A percentile compares a stretch with the other conserved stretches of the same genome.
phyloP scores from a whole-genome alignment of 2,797 vertebrate genomes.

The Arnoldichthys spilopterus region DNA sequence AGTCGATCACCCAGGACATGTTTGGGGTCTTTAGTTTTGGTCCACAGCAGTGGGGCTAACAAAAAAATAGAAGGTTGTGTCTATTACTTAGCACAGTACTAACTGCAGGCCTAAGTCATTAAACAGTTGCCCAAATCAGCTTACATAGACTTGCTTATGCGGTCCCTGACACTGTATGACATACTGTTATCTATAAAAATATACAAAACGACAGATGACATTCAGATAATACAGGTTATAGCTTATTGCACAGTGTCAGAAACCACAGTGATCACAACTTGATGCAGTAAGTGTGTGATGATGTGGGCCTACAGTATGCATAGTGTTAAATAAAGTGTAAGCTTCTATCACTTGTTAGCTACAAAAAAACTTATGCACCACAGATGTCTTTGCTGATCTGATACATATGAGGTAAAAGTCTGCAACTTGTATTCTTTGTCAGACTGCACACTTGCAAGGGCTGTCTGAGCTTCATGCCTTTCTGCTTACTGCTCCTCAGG shows the following conservation, averaged over 20 bases:
- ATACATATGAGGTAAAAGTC: too few species aligned
- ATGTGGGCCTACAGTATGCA: background rate
- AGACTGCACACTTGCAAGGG: background rate
- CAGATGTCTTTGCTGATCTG: too few species aligned
- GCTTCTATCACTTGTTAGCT: background rate
- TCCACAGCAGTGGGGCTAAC: background rate
- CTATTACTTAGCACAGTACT: background rate
- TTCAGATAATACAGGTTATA: background rate
- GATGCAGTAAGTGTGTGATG: background rate
- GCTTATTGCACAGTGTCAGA: background rate
- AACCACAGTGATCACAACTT: background rate
- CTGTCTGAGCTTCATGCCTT: background rate
- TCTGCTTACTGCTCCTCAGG: background rate
- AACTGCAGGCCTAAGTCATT: background rate
- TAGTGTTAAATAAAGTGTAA: background rate
- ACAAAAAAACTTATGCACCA: background rate
- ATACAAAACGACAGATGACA: background rate
- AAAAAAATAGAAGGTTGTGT: background rate
- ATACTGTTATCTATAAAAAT: background rate
- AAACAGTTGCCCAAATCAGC: background rate
- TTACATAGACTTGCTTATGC: background rate
- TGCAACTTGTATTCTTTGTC: too few species aligned
- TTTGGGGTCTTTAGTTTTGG: background rate
- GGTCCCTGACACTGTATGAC: too few species aligned
- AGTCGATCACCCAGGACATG: background rate